Conservation (phyloP, 2,888 invertebrate genomes). For the Drosophila demipolita region DNA sequence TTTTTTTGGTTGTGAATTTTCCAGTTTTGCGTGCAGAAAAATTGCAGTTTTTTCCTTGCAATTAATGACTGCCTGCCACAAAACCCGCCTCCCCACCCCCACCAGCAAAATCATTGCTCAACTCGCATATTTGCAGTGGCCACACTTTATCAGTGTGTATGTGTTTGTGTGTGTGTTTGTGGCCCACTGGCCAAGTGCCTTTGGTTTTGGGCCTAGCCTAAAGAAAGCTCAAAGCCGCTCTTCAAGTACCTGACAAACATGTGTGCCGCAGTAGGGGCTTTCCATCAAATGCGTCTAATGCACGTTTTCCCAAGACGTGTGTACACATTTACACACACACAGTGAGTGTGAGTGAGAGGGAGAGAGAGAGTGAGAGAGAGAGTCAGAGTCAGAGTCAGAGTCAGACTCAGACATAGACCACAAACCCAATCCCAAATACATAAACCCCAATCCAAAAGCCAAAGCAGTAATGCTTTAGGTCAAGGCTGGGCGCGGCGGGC, state of each 20-base stretch:
- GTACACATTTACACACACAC: conserved; percentile 32
- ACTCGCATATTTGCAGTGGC: conserved; percentile 21
- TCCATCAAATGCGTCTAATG: conserved; percentile 47
- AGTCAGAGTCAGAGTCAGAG: background rate
- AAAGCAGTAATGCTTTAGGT: conserved; percentile 77
- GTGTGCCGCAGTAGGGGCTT: conserved; percentile 26
- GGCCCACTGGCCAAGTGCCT: conserved; percentile 35
- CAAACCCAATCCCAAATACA: conserved; percentile 2
- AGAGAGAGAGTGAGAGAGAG: background rate
- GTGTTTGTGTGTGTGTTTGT: conserved; percentile 5
- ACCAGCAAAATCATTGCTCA: conserved; percentile 21
- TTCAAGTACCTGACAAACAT: conserved; percentile 30
- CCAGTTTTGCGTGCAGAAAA: conserved; percentile 52
- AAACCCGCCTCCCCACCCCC: background rate
- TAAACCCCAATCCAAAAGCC: conserved; percentile 26
- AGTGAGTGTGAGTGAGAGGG: background rate
- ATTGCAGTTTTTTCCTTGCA: conserved; percentile 27
- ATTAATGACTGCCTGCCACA: conserved; percentile 27
- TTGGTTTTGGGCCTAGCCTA: conserved; percentile 15
- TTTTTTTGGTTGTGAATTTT: background rate
- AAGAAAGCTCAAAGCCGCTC: conserved; percentile 25
- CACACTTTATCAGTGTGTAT: background rate
- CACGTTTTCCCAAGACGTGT: conserved; percentile 50
- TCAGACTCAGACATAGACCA: conserved; percentile 9
- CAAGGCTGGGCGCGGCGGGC: conserved; percentile 80